Evolutionary conservation across 2,113 vertebrate genomes (phyloP).

Genomic region (Symphodus melops): DNA sequence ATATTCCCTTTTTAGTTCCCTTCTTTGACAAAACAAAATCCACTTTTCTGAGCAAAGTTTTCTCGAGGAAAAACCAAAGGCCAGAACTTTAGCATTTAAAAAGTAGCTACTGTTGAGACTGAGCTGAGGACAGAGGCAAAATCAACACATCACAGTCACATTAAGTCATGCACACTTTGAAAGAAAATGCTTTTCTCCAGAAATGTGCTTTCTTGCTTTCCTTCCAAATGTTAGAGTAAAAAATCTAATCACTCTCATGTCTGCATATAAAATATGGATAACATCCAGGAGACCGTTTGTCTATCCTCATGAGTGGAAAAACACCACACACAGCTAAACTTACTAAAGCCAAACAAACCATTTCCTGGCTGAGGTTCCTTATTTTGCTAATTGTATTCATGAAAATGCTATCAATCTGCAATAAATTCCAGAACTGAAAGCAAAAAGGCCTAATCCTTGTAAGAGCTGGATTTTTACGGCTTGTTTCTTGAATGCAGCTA

Average conservation of each 20-base stretch:
- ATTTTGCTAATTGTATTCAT: not conserved
- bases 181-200: not conserved
- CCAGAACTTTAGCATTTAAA: too few relatives aligned
- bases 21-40: constrained; percentile 12
- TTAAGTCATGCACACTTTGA: not conserved
- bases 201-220: not conserved
- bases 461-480: too few relatives aligned
- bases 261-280: not conserved
- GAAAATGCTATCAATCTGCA: not conserved
- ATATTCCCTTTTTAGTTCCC: constrained; percentile 6
- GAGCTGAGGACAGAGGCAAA: too few relatives aligned
- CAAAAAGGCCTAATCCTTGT: not conserved
- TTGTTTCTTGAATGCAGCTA: not conserved
- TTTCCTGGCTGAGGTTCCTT: not conserved
- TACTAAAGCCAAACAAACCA: not conserved
- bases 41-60: not conserved
- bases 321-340: too few relatives aligned
- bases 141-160: too few relatives aligned
- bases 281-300: not conserved
- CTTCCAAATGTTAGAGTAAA: not conserved
- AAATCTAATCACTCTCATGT: not conserved
- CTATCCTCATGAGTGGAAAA: not conserved
- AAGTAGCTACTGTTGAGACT: too few relatives aligned
- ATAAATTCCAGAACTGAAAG: not conserved
- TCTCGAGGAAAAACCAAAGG: too few relatives aligned